Percentiles rank a stretch among this genome's conserved stretches.
Conservation (phyloP, 2,797 vertebrate genomes). For the Bufotes viridis region DNA sequence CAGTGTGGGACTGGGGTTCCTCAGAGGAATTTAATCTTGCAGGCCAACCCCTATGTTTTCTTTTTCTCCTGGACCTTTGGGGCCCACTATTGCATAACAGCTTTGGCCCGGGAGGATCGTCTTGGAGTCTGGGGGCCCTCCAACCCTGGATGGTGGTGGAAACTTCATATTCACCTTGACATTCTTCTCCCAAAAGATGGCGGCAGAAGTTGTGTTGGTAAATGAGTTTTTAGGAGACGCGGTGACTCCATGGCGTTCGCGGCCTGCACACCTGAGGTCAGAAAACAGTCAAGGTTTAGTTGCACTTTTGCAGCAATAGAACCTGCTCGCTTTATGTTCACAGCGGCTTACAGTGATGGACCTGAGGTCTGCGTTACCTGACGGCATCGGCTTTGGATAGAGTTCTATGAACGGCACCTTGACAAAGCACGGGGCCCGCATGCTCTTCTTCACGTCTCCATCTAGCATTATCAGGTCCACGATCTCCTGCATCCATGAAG, state of each 20-base stretch:
- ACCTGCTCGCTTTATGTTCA: no score
- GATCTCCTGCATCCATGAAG: constrained; percentile 78
- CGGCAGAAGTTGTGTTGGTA: constrained; percentile 81
- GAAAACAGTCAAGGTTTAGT: not conserved
- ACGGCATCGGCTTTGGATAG: constrained; percentile 41
- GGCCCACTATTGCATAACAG: no score
- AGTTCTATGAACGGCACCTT: constrained; percentile 76
- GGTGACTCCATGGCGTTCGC: constrained; percentile 75
- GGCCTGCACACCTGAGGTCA: constrained; percentile 64
- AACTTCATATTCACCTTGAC: constrained; percentile 72
- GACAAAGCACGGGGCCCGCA: constrained; percentile 67
- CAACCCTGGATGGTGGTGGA: no score
- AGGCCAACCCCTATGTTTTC: no score
- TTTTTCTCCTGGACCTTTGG: no score
- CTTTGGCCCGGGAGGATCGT: no score
- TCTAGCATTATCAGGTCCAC: constrained; percentile 75
- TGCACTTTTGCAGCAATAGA: not conserved
- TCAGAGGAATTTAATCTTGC: no score
- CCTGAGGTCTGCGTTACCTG: constrained; percentile 63
- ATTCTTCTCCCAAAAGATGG: constrained; percentile 81
- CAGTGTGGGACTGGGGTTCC: no score
- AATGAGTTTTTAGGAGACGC: constrained; percentile 85
- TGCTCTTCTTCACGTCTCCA: constrained; percentile 71
- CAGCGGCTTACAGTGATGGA: not conserved
- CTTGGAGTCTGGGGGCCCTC: no score